Percentiles rank a stretch among this genome's conserved stretches.
Evolutionary conservation across 2,888 invertebrate species (phyloP).

Genomic region (Patella pellucida): DNA sequence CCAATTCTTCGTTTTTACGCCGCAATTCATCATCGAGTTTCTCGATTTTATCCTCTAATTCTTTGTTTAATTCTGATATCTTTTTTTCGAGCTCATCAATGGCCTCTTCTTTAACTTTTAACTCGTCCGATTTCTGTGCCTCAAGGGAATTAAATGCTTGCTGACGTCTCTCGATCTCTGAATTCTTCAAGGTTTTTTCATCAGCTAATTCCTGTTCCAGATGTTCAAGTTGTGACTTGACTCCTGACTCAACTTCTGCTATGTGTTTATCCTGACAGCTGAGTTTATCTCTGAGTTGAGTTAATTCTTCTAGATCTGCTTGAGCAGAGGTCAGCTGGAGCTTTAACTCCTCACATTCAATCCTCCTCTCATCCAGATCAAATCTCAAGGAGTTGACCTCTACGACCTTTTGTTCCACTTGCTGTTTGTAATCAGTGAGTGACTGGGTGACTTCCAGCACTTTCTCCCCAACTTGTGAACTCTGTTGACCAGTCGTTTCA

Average conservation of each 20-base stretch:
- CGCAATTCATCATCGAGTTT: conserved; percentile 35
- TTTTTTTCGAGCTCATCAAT: not conserved
- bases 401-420: conserved; percentile 14
- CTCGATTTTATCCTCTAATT: conserved; percentile 26
- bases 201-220: conserved; percentile 19
- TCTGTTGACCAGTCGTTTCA: not conserved
- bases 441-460: not conserved
- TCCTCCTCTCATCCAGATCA: conserved; percentile 17
- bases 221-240: conserved; percentile 13
- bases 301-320: not conserved
- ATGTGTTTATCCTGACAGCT: not conserved
- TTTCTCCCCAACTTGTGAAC: conserved; percentile 2
- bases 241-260: too few species aligned
- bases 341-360: conserved; percentile 14
- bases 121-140: not conserved
- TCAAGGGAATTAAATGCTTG: conserved; percentile 21
- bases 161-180: conserved; percentile 7
- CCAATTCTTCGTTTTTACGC: conserved; percentile 29
- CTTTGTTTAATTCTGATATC: conserved; percentile 16
- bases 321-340: not conserved
- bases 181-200: conserved; percentile 18
- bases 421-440: not conserved
- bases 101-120: not conserved
- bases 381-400: not conserved
- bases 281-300: not conserved